Conservation (phyloP, 2,797 vertebrate genomes). For the Psittacula echo region DNA sequence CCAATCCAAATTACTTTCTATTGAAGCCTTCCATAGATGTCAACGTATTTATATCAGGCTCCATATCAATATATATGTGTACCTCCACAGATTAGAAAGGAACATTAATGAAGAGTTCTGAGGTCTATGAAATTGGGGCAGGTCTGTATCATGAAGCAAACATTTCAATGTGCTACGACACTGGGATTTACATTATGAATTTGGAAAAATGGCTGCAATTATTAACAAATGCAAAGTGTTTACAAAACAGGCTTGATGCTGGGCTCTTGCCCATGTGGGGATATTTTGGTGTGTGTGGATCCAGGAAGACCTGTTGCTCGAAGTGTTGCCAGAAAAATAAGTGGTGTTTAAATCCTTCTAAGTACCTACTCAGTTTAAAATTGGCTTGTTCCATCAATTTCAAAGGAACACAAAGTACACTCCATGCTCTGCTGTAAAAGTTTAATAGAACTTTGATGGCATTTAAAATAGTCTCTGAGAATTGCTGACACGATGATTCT, state of each 20-base stretch:
- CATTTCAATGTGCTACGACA: background rate
- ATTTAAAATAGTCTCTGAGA: slow-evolving; percentile 62
- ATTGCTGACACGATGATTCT: slow-evolving; percentile 63
- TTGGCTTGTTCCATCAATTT: slow-evolving; percentile 65
- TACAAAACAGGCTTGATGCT: background rate
- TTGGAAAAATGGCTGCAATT: background rate
- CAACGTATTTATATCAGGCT: background rate
- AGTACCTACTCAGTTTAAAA: background rate
- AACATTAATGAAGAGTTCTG: background rate
- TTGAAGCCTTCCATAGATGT: background rate
- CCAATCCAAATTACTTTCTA: slow-evolving; percentile 8
- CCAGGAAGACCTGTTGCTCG: background rate
- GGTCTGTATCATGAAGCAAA: accelerated
- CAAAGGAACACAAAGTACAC: slow-evolving; percentile 52
- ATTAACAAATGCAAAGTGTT: background rate
- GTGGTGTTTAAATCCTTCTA: background rate
- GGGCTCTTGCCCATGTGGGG: background rate
- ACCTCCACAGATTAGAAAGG: background rate
- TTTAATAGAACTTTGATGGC: slow-evolving; percentile 68
- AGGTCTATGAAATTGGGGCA: background rate
- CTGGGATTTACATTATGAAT: background rate
- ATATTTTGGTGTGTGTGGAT: background rate
- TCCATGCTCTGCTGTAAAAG: slow-evolving; percentile 57
- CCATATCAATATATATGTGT: background rate
- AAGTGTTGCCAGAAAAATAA: background rate